phyloP scores from a whole-genome alignment of 2,888 invertebrate genomes.

The Folsomia manolachei region DNA sequence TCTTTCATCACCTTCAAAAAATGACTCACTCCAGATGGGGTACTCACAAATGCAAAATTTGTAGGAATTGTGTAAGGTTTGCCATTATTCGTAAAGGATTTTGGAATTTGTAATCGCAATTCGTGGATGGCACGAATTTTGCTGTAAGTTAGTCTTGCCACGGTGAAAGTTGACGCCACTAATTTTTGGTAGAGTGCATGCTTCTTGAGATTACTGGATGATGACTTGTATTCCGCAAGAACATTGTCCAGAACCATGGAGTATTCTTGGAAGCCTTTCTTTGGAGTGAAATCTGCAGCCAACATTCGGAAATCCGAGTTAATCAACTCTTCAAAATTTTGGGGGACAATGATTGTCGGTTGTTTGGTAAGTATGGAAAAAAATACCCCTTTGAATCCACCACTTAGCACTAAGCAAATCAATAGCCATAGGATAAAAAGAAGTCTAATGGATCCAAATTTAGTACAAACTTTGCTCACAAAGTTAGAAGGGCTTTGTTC shows the following conservation, averaged over 20 bases:
- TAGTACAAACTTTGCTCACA: neutral
- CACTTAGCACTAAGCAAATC: neutral
- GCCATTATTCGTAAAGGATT: neutral
- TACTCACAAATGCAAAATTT: neutral
- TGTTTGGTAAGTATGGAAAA: neutral
- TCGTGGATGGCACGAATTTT: slow-evolving; percentile 1
- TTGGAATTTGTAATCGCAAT: neutral
- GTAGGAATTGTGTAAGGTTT: neutral
- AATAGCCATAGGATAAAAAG: neutral
- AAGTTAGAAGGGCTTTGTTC: slow-evolving; percentile 1
- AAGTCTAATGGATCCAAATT: neutral
- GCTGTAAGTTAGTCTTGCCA: neutral
- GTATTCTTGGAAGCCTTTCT: neutral
- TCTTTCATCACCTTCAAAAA: neutral
- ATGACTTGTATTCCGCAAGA: neutral
- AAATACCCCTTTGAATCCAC: neutral
- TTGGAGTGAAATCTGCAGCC: neutral
- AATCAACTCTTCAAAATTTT: neutral
- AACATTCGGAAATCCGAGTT: neutral
- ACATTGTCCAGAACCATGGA: neutral
- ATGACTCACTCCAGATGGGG: slow-evolving; percentile 1
- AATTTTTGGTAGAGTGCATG: neutral
- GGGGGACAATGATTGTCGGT: neutral
- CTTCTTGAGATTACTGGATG: neutral
- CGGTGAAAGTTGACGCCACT: neutral